Evolutionary conservation across 2,113 vertebrate species (phyloP), one percentile per base, ranked within the genome.

Genomic region (Ictidomys tridecemlineatus): DNA sequence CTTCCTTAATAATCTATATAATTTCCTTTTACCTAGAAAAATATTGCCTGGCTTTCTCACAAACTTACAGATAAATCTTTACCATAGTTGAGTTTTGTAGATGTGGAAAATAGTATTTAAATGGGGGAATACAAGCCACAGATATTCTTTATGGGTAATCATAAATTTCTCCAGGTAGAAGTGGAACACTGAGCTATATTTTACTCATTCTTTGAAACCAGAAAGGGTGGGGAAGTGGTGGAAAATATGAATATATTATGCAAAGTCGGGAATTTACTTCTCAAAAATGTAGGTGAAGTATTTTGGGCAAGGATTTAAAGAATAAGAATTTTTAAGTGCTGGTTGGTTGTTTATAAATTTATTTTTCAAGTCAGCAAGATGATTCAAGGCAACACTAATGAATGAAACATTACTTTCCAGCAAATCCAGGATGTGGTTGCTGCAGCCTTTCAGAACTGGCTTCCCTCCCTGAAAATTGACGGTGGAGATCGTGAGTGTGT

Each of bases 181-280:
- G n/a, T 58, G 17, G 17, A 89, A 92, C 24, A 78, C 18, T 74
- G 34, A 87, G 12, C 69, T 45, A 72, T 63, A 70, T 69, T 85
- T 94, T 77, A 94, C 84, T 95, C 39, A 96, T 95, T 97, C 67
- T 90, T 96, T 82, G 56, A 95, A 96, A 96, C 7, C 67, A 92
- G 45, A 84, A 93, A 70, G 4, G 3, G 4, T 58, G 14, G 2
- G 1, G 10, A 92, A 90, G 22, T 77, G 34, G 61, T 89, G 32
- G 22, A 95, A 95, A 96, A 82, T 74, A 42, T 56, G 51, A 94
- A 83, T 65, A 80, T 56, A 72, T 69, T 93, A 77, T 93, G 67
- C 26, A 87, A 90, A 93, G 10, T 73, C 85, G 28, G 7, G 1
- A 30, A 82, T 79, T 82, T 13, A 63, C 14, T 74, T 83, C 26